phyloP scores from a whole-genome alignment of 2,797 vertebrate species.

The Thamnophis elegans region DNA sequence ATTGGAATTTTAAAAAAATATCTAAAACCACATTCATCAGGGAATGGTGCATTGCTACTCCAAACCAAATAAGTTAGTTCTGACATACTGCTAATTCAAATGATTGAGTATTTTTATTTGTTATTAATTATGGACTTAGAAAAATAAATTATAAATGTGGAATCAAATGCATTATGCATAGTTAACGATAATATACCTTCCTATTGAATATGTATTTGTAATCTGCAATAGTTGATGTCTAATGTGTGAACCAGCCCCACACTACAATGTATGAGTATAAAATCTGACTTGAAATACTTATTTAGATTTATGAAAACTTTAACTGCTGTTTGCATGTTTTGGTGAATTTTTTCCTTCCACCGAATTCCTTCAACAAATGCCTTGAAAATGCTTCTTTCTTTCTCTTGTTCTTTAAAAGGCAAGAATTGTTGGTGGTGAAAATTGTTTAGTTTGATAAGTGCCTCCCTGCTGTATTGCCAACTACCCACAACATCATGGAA shows the following conservation, averaged over 20 bases:
- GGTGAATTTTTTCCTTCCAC: not conserved
- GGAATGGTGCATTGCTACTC: not conserved
- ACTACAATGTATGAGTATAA: not conserved
- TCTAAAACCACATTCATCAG: not conserved
- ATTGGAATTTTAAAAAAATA: not conserved
- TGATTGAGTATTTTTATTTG: not conserved
- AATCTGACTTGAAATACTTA: not conserved
- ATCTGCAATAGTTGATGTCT: not conserved
- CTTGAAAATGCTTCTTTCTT: not conserved
- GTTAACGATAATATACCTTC: not conserved
- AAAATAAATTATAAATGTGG: not conserved
- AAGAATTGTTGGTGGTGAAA: not conserved
- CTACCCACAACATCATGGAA: not conserved
- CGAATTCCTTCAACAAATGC: not conserved
- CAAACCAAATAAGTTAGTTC: not conserved
- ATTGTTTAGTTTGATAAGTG: not conserved
- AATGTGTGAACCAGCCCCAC: not conserved
- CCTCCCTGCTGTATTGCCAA: too few relatives aligned
- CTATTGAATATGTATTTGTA: not conserved
- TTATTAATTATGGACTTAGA: not conserved
- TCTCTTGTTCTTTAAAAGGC: not conserved
- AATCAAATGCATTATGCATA: not conserved
- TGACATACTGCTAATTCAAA: not conserved
- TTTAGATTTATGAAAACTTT: not conserved
- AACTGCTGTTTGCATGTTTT: not conserved